Evolutionary conservation across 2,797 vertebrate species (phyloP), one percentile per base, ranked within the genome.

Genomic region (Helostoma temminkii): DNA sequence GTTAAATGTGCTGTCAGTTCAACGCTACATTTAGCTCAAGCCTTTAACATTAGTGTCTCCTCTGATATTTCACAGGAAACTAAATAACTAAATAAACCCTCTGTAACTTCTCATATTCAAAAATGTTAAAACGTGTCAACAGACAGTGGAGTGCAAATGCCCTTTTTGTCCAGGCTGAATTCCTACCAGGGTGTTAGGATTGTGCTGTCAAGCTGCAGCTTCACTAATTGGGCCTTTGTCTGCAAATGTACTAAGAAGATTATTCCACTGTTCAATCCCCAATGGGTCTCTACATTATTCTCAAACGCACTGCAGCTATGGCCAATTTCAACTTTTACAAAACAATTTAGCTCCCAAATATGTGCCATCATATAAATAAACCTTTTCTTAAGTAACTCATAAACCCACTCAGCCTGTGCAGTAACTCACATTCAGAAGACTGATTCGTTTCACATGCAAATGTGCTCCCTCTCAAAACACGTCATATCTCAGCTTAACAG

Each of bases 131-230:
- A 24, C 39, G 39, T 30, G 59, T 42, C 47, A 42, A n/a, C 45
- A 46, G 32, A 19, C 8, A 30, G 28, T 32, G 10, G 36, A 63
- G 59, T 74, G 62, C 21, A 37, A 67, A 80, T 46, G 60, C 10
- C 30, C 24, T 32, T 74, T 65, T 52, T 24, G 26, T 71, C 32
- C 25, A 25, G 18, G 69, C 58, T 66, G 58, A 37, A 66, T 52
- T 69, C 56, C 64, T 42, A 53, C 22, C 34, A 32, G 9, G 16
- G 26, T 60, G 25, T 77, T 59, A 71, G 47, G 58, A 55, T 60
- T 84, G 75, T 80, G 82, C 43, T 0, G 57, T 78, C 25, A 70
- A 82, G 76, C 56, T 81, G 73, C 60, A 74, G 80, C 11, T 42
- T 53, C 30, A 61, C 63, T 62, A 73, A 71, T 80, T 71, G 77